Base-by-base conservation (phyloP, 2,797 vertebrate genomes). In the Eremophila alpestris region DNA sequence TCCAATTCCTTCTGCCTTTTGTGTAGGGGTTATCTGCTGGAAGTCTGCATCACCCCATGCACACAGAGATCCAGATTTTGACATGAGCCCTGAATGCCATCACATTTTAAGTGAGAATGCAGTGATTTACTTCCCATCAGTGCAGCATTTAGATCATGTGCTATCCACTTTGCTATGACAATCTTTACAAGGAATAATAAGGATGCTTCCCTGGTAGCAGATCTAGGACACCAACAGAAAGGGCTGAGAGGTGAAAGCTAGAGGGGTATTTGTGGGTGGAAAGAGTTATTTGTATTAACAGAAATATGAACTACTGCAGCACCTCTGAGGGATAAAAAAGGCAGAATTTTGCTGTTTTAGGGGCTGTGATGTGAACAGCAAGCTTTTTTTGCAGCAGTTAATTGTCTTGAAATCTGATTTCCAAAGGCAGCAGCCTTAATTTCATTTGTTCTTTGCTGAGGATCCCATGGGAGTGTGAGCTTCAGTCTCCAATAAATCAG, bases 401-500 rank as follows among this genome's bases (percentile, higher is more conserved):
- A 93, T 94, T 92, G 75, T 94, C 90, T 85, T 80, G 81, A 89
- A 93, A 84, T 89, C 81, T 40, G 87, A 87, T 95, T 90, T 95
- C 83, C 89, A 85, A 76, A 95, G 83, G 86, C 83, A 93, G 75
- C 89, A 92, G 68, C 68, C 81, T 75, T 93, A 78, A 95, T 92
- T 89, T 71, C 63, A 70, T 87, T 93, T 93, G 92, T 92, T 91
- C 77, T 92, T 92, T 85, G 38, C 56, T 87, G 69, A 56, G n/a
- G 13, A 51, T 89, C 84, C 81, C 77, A 26, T 41, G 92, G 86
- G 92, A 94, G 4, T 1, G 11, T 63, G 30, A 64, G 52, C 78
- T 56, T 84, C 65, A 62, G 71, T 54, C 71, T 90, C 58, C 55
- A 83, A 64, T 79, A 82, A 71, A 93, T 78, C 79, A 79, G 49